phyloP scores from a whole-genome alignment of 30 jellyfish, hydroid and myxozoan species.

The Catostylus mosaicus region DNA sequence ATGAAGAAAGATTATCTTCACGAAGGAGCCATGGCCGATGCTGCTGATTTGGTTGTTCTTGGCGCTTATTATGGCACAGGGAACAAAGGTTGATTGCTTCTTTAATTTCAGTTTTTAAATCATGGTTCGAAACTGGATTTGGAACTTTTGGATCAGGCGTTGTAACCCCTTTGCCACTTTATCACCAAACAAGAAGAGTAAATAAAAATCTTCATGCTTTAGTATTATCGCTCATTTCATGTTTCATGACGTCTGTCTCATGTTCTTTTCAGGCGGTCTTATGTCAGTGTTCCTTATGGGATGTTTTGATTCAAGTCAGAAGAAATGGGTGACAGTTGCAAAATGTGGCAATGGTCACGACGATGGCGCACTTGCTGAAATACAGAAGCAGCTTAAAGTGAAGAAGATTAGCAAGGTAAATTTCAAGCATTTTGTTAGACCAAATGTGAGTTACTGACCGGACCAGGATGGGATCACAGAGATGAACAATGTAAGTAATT shows the following conservation, averaged over 20 bases:
- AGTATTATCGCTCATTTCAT: too few relatives aligned
- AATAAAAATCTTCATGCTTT: too few relatives aligned
- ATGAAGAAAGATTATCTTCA: conserved; percentile 86
- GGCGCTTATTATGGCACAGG: conserved; percentile 97
- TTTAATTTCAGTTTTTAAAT: neutral
- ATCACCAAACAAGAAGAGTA: too few relatives aligned
- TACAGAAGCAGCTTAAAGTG: conserved; percentile 78
- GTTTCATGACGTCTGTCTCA: too few relatives aligned
- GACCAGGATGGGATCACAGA: too few relatives aligned
- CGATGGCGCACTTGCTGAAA: conserved; percentile 67
- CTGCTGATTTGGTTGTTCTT: conserved; percentile 91
- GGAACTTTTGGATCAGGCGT: too few relatives aligned
- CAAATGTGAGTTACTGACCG: too few relatives aligned
- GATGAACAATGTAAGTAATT: too few relatives aligned
- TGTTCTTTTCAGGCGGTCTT: conserved; percentile 80
- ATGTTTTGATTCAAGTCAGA: conserved; percentile 65
- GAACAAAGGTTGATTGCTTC: conserved; percentile 72
- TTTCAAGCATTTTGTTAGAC: too few relatives aligned
- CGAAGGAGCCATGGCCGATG: conserved; percentile 96
- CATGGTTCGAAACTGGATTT: neutral
- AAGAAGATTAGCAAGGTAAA: conserved; percentile 72
- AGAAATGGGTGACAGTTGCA: conserved; percentile 92
- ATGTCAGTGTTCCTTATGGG: conserved; percentile 97
- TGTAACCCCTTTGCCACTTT: too few relatives aligned
- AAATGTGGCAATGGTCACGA: conserved; percentile 97